Conservation (phyloP, 2,113 vertebrate species). For the Rana temporaria region DNA sequence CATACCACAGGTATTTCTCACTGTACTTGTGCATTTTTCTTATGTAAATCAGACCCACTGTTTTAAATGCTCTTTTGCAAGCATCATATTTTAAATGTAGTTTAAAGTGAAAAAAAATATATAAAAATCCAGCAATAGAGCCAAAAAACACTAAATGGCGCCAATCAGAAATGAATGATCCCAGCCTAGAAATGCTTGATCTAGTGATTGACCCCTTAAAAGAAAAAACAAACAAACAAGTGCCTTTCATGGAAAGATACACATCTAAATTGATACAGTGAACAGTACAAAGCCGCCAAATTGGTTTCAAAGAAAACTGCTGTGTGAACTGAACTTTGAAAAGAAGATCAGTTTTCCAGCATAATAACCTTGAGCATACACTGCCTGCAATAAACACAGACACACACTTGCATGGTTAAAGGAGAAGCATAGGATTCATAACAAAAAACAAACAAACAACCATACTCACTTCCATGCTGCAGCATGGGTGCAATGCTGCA, state of each 20-base stretch:
- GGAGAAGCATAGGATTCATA: too few relatives aligned
- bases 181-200: background rate
- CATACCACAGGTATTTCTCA: too few relatives aligned
- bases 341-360: constrained; percentile 1
- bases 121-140: background rate
- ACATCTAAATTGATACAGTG: constrained; percentile 17
- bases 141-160: background rate
- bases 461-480: too few relatives aligned
- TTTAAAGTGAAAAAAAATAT: background rate
- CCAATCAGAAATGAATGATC: background rate
- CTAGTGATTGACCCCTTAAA: constrained; percentile 22
- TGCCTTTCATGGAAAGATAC: constrained; percentile 5
- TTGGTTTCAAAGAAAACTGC: constrained; percentile 8
- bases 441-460: too few relatives aligned
- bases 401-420: background rate
- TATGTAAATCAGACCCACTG: too few relatives aligned
- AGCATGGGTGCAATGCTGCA: too few relatives aligned
- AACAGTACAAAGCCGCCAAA: constrained; percentile 13
- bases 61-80: too few relatives aligned
- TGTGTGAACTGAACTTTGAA: constrained; percentile 29
- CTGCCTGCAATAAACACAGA: background rate
- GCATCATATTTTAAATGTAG: background rate
- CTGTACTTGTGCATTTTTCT: too few relatives aligned
- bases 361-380: background rate
- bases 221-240: background rate